Conservation (phyloP, 2,888 invertebrate genomes). For the Acanthosepion lycidas region DNA sequence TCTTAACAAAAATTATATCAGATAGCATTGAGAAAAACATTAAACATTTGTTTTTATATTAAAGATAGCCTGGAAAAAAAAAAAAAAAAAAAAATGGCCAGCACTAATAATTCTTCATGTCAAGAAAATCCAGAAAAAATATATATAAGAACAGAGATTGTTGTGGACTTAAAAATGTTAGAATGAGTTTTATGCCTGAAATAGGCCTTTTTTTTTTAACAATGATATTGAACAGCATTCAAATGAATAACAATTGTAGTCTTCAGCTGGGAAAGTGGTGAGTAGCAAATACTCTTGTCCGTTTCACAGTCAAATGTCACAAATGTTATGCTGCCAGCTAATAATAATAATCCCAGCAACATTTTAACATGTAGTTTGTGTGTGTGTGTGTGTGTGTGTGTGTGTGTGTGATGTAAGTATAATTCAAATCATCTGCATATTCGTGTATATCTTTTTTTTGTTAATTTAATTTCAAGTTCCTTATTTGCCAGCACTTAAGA, state of each 20-base stretch:
- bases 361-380: too few relatives aligned
- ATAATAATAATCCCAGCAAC: background rate
- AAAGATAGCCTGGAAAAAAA: background rate
- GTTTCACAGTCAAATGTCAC: background rate
- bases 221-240: background rate
- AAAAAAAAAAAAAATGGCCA: too few relatives aligned
- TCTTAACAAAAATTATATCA: background rate
- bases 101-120: too few relatives aligned
- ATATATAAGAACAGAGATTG: background rate
- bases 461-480: background rate
- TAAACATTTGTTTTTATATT: background rate
- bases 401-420: background rate
- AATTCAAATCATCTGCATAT: background rate
- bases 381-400: background rate
- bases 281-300: background rate
- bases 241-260: slow-evolving; percentile 6
- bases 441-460: background rate
- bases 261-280: background rate
- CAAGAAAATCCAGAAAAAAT: too few relatives aligned
- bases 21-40: background rate
- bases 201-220: background rate
- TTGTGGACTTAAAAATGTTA: background rate
- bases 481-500: background rate
- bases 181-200: background rate
- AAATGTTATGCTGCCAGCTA: background rate